Evolutionary conservation across 2,888 invertebrate genomes (phyloP), one percentile per base, ranked within the genome.

Genomic region (Napeogenes inachia): DNA sequence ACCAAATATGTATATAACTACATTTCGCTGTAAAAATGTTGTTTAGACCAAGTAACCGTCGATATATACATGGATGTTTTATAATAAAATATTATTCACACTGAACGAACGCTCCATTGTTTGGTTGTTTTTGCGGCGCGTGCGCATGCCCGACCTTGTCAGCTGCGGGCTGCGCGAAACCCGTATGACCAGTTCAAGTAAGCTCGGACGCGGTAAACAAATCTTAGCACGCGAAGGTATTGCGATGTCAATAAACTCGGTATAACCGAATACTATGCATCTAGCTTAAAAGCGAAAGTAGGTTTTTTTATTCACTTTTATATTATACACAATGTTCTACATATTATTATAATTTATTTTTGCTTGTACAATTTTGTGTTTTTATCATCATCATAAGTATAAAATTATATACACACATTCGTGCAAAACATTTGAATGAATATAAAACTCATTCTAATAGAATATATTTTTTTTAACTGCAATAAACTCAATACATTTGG

Each of bases 141-240:
- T 72, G 76, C 79, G 21, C 50, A 50, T 12, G 79, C 77, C 78
- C 87, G 89, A 87, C 89, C 89, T 89, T 89, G 89, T 84, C 86
- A 77, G 80, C 82, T 78, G 82, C 75, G 65, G 64, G 67, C 73
- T 75, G 73, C 77, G 35, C 77, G 75, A 76, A 83, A 86, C 85
- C 78, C 73, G 87, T 78, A 71, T 76, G 79, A 87, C 89, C 81
- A 83, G 88, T 88, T 85, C 74, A 75, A 64, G 74, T 72, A 71
- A 69, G 70, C 71, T 67, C 70, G 66, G 68, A 72, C 73, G 75
- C 80, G 73, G 82, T 84, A 88, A 87, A 87, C 85, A 88, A 86
- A 86, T 80, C 75, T 71, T 62, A 78, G 80, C 85, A 85, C 86
- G 85, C 83, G 84, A 83, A 82, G 78, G 75, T 73, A 81, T 82